These are phyloP conservation scores for Drosophila tanythrix DNA, from an alignment of 2,888 invertebrate genomes.

Conservation along the genomic window DNA sequence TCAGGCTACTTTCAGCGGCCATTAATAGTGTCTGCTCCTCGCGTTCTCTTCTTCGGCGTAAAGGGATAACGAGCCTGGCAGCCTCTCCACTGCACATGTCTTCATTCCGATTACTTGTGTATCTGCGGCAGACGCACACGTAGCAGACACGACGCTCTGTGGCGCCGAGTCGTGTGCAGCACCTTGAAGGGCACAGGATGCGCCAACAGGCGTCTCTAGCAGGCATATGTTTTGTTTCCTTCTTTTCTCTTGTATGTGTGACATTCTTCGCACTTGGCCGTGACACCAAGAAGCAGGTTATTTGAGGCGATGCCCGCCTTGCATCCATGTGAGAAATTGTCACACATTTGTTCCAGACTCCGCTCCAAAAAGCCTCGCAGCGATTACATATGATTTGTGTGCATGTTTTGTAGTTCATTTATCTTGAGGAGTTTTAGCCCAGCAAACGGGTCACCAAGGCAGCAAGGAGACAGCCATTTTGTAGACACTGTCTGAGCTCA, in stretches of 20 bases:
- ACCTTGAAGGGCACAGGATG: conserved; percentile 55
- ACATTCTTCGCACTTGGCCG: conserved; percentile 69
- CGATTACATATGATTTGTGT: conserved; percentile 73
- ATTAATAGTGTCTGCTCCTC: conserved; percentile 66
- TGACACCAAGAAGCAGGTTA: conserved; percentile 61
- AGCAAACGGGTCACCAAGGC: conserved; percentile 64
- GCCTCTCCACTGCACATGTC: conserved; percentile 68
- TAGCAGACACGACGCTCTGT: conserved; percentile 28
- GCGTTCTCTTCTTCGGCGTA: conserved; percentile 27
- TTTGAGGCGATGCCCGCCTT: neutral
- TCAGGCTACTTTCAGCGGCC: conserved; percentile 25
- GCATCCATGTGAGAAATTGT: conserved; percentile 69
- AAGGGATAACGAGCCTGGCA: conserved; percentile 70
- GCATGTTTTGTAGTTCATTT: conserved; percentile 76
- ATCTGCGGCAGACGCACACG: conserved; percentile 46
- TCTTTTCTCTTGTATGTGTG: conserved; percentile 59
- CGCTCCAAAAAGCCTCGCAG: conserved; percentile 24
- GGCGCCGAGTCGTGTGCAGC: conserved; percentile 38
- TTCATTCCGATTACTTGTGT: conserved; percentile 63
- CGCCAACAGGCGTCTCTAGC: conserved; percentile 16
- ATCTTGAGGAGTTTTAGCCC: conserved; percentile 53
- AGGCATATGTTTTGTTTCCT: conserved; percentile 26
- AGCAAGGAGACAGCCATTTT: conserved; percentile 30
- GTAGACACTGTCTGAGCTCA: conserved; percentile 20
- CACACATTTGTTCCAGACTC: conserved; percentile 68